Evolutionary conservation across 2,113 vertebrate species (phyloP), one percentile per base, ranked within the genome.

Genomic region (Myrmecophaga tridactyla): DNA sequence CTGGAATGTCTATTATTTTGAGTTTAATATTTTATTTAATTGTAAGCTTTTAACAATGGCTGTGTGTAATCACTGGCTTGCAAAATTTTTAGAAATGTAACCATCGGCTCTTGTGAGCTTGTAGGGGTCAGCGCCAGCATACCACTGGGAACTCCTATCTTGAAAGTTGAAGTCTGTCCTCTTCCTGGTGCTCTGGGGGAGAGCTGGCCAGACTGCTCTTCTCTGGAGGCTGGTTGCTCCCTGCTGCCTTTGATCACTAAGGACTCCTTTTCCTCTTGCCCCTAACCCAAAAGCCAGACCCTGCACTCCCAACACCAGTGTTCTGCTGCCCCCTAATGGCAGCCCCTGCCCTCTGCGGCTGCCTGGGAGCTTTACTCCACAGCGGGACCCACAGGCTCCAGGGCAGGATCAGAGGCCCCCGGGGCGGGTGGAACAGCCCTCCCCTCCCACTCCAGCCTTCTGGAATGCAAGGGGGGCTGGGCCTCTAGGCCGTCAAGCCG

Each of bases 271-370:
- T 25, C 18, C 15, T 56, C 34, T 4, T 1, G 27, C 9, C 77
- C 65, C 34, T 58, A 36, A 2, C 12, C 2, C 21, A 0, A 31
- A 58, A 39, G 20, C 6, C 43, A 4, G 17, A 31, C 0, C 39
- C 31, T 14, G 9, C 5, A 0, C 29, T 14, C 67, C 58, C 96
- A 96, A 46, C 34, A 3, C 7, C 53, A 21, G 72, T 63, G 58
- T 60, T 84, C 81, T 83, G 63, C 94, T 95, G 92, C 41, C 89
- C 39, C 51, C 87, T 65, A 78, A 10, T 34, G 93, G 65, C 72
- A 31, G 51, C 15, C 2, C 21, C 67, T 82, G 81, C 17, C 27
- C 48, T 83, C 86, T 73, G 84, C 84, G 7, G 34, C 56, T 25
- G 25, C 48, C 80, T 20, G 39, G 4, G 39, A 48, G 17, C 48